Evolutionary conservation across 2,113 vertebrate species (phyloP).

Genomic region (Lepus timidus): DNA sequence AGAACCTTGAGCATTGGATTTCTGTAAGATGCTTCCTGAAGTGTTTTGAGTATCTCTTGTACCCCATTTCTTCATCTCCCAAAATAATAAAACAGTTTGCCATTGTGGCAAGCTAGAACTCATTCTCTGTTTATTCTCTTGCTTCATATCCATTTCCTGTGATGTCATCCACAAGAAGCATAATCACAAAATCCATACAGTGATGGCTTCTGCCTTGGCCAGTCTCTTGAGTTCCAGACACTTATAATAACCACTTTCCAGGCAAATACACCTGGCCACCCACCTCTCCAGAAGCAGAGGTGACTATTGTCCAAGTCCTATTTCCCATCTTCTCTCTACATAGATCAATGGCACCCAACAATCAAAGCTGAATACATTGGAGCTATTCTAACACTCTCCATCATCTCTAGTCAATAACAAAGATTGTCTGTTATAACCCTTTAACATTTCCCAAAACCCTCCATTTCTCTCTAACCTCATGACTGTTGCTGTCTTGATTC

Average conservation of each 20-base stretch:
- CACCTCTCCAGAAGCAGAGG: not conserved
- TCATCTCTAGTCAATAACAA: not conserved
- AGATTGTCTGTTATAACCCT: not conserved
- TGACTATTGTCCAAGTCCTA: constrained; percentile 15
- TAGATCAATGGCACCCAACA: not conserved
- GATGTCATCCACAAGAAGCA: not conserved
- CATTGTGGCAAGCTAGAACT: not conserved
- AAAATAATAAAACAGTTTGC: not conserved
- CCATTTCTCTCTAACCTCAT: not conserved
- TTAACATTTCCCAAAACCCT: not conserved
- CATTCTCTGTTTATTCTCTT: not conserved
- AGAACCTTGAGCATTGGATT: not conserved
- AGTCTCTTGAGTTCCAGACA: not conserved
- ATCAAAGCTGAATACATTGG: not conserved
- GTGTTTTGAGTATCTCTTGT: not conserved
- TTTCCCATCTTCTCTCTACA: not conserved
- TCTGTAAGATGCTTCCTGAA: not conserved
- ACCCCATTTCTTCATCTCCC: not conserved
- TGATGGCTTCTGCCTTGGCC: not conserved
- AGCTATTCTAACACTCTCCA: not conserved
- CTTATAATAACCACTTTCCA: not conserved
- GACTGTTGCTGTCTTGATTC: not conserved
- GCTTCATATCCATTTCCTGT: not conserved
- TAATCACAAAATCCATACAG: not conserved
- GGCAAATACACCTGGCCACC: not conserved